Evolutionary conservation across 2,888 invertebrate genomes (phyloP), one percentile per base, ranked within the genome.

Genomic region (Ormyrus nitidulus): DNA sequence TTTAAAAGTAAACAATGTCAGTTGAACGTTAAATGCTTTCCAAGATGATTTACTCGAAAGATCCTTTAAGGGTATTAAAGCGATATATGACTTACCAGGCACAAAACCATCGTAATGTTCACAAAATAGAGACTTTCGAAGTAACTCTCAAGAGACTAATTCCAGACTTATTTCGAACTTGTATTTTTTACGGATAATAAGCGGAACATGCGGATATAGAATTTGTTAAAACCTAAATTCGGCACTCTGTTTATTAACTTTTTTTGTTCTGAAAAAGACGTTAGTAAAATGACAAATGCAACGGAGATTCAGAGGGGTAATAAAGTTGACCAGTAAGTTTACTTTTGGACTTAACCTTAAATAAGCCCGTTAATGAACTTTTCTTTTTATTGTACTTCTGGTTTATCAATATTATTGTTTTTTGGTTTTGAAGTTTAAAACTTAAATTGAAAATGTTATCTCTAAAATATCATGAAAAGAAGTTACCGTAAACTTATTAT

Each of bases 51-150:
- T 34, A 34, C 34, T 34, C 34, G 4, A 34, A 34, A 34, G 34
- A 34, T 34, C 48, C 10, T 10, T 11, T 6, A 46, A 56, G 8
- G 58, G 5, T 58, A 19, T 69, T 69, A 58, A 56, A 69, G 48
- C 44, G 58, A 58, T 69, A 69, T 58, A 58, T 6, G 58, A 9
- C 34, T 46, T 44, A 34, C 34, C 10, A 2, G 8, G 53, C 61
- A 11, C 58, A 48, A 61, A 76, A 46, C 53, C 44, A n/a, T 58
- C 34, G n/a, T 66, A 74, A 74, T 59, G 34, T 10, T 49, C 46
- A 9, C n/a, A 48, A 48, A 56, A 65, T 65, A 65, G 56, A 13
- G 54, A 65, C 58, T 34, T 74, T 65, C 65, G 11, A 48, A 7
- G 49, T 65, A 8, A 11, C 49, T 34, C 19, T 44, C 5, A 48